Percentiles rank a stretch among this genome's conserved stretches.
Evolutionary conservation across 37 sponge, comb jelly and placozoan species (phyloP).

Genomic region (Dysidea cf. avara): DNA sequence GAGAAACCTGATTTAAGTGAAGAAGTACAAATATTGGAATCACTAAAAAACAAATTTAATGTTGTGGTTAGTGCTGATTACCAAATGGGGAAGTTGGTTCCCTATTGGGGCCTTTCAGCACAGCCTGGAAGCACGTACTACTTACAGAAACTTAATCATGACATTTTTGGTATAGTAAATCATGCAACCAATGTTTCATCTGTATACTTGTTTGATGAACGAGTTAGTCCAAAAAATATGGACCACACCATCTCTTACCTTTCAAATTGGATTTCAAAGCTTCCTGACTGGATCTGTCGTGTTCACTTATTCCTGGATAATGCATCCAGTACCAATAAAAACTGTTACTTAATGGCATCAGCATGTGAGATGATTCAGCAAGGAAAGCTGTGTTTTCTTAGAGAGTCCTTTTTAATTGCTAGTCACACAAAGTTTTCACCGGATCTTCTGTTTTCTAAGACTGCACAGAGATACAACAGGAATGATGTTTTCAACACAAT

Average conservation of each 20-base stretch:
- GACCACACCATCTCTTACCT: conserved; percentile 45
- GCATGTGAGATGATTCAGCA: conserved; percentile 37
- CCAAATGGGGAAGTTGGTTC: too few relatives aligned
- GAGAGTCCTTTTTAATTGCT: conserved; percentile 33
- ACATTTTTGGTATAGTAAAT: conserved; percentile 33
- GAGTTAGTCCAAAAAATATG: conserved; percentile 33
- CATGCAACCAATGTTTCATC: neutral
- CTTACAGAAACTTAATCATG: conserved; percentile 27
- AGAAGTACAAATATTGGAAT: neutral
- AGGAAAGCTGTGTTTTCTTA: neutral
- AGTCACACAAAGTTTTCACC: conserved; percentile 44
- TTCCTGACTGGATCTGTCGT: conserved; percentile 17
- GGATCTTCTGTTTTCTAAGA: conserved; percentile 14
- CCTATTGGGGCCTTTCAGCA: conserved; percentile 20
- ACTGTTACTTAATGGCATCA: conserved; percentile 11
- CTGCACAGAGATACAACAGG: conserved; percentile 11
- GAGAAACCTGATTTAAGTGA: neutral
- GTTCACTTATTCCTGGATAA: conserved; percentile 40
- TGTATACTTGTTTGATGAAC: too few relatives aligned
- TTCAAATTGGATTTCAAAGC: neutral
- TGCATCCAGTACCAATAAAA: conserved; percentile 28
- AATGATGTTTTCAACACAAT: conserved; percentile 15
- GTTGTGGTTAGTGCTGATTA: conserved; percentile 32
- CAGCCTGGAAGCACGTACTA: too few relatives aligned
- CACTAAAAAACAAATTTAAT: conserved; percentile 8